Conservation (phyloP, 64 coral and sea anemone genomes). For the Stichodactyla helianthus region DNA sequence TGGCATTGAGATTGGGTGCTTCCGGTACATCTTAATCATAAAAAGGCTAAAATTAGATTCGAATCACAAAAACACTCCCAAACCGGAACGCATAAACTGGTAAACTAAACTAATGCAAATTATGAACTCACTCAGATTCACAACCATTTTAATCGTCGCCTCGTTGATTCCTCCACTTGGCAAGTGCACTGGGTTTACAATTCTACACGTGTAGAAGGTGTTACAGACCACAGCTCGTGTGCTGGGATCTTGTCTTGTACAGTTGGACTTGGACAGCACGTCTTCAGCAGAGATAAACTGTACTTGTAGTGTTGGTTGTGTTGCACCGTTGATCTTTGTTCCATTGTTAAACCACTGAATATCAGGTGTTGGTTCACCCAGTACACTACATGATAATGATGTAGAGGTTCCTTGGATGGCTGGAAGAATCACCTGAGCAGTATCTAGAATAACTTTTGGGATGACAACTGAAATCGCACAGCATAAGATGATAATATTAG, state of each 20-base stretch:
- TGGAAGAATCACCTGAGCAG: not conserved
- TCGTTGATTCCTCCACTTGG: not conserved
- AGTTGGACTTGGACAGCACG: too few species aligned
- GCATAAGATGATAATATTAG: not conserved
- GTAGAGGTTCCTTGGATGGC: not conserved
- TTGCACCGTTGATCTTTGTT: too few species aligned
- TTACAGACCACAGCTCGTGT: constrained; percentile 5
- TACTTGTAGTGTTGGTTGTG: too few species aligned
- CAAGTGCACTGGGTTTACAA: not conserved
- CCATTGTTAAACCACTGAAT: too few species aligned
- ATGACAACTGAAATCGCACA: not conserved
- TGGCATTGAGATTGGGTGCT: not conserved
- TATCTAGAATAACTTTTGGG: not conserved
- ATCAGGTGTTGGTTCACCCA: not conserved
- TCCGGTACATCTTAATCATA: constrained; percentile 3
- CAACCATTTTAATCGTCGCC: not conserved
- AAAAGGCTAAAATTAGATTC: not conserved
- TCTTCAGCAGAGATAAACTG: too few species aligned
- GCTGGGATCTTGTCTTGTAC: constrained; percentile 12
- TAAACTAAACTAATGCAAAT: too few species aligned
- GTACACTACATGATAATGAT: not conserved
- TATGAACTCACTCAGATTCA: not conserved
- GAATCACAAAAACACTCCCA: not conserved
- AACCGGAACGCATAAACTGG: too few species aligned
- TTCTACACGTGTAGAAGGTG: not conserved